Evolutionary conservation across 2,113 vertebrate genomes (phyloP).

Genomic region (Esox niger): DNA sequence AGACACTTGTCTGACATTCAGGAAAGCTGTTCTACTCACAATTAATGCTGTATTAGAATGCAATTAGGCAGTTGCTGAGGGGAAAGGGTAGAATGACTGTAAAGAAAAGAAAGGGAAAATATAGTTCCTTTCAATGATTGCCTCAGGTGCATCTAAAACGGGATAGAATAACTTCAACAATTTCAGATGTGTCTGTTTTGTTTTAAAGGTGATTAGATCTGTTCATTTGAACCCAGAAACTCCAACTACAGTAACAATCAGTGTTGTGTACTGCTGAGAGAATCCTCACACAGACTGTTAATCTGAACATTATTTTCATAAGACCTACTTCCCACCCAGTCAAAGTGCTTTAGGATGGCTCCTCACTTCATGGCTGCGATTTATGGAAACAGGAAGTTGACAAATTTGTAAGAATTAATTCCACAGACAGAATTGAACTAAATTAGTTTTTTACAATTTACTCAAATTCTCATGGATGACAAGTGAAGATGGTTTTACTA

Average conservation of each 20-base stretch:
- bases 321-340: too few relatives aligned
- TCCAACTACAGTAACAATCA: neutral
- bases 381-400: too few relatives aligned
- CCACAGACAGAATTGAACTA: too few relatives aligned
- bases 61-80: slow-evolving; percentile 58
- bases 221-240: slow-evolving; percentile 25
- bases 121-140: slow-evolving; percentile 11
- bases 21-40: slow-evolving; percentile 54
- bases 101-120: neutral
- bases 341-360: too few relatives aligned
- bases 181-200: slow-evolving; percentile 26
- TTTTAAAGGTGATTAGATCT: slow-evolving; percentile 38
- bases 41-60: slow-evolving; percentile 73
- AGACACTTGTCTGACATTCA: slow-evolving; percentile 71
- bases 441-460: too few relatives aligned
- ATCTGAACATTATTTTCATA: too few relatives aligned
- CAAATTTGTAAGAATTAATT: too few relatives aligned
- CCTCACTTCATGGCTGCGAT: too few relatives aligned
- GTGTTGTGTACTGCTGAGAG: neutral
- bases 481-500: too few relatives aligned
- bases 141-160: slow-evolving; percentile 31
- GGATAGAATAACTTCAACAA: slow-evolving; percentile 44
- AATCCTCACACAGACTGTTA: neutral
- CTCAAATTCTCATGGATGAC: too few relatives aligned
- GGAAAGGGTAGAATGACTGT: slow-evolving; percentile 20